Evolutionary conservation across 2,797 vertebrate species (phyloP).

Genomic region (Leptodactylus fallax): DNA sequence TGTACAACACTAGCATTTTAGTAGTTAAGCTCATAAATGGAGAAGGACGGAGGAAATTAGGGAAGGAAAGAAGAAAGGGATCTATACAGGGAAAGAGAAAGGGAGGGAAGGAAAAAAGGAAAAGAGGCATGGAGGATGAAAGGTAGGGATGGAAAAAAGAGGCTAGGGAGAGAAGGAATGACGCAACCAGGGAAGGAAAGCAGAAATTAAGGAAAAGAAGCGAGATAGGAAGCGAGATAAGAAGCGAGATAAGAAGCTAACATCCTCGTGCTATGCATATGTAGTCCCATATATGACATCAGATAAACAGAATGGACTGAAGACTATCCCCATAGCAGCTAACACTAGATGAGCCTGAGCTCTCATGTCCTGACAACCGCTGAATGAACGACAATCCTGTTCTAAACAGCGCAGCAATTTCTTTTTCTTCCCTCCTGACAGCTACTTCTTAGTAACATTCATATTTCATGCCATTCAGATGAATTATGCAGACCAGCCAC

Average conservation of each 20-base stretch:
- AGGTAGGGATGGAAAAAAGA: neutral
- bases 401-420: slow-evolving; percentile 32
- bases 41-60: neutral
- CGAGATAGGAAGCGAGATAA: too few relatives aligned
- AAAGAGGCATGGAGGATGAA: neutral
- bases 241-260: too few relatives aligned
- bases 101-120: neutral
- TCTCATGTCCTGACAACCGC: slow-evolving; percentile 29
- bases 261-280: neutral
- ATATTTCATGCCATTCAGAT: slow-evolving; percentile 60
- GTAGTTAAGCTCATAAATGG: too few relatives aligned
- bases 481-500: slow-evolving; percentile 62
- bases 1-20: too few relatives aligned
- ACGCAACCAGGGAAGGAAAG: too few relatives aligned
- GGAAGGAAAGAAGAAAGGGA: neutral
- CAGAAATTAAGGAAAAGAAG: too few relatives aligned
- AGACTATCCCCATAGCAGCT: neutral
- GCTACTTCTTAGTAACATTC: slow-evolving; percentile 58
- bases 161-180: too few relatives aligned
- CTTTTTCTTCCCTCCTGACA: slow-evolving; percentile 38
- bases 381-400: neutral
- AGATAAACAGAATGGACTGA: too few relatives aligned
- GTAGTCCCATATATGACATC: neutral
- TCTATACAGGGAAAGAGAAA: neutral
- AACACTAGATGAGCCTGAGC: neutral